Evolutionary conservation across 1,140 invertebrate species (phyloP), one percentile per base, ranked within the genome.

Genomic region (Nixonia krombeini): DNA sequence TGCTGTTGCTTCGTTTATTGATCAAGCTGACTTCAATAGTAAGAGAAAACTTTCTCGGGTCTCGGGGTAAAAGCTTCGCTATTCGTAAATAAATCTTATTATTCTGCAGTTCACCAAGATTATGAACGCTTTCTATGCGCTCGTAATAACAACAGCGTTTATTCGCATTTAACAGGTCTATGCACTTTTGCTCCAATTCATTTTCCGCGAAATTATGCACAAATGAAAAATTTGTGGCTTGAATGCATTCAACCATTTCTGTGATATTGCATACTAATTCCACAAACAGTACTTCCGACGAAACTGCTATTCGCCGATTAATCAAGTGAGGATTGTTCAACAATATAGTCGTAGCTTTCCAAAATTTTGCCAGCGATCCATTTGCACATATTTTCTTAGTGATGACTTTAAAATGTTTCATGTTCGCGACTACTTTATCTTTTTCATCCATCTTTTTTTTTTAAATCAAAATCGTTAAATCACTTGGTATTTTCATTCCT

Each of bases 241-340:
- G 6, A 16, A 81, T 55, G 25, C 15, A 49, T 4, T 51, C 15
- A 18, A 71, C 47, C 25, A 72, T 55, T 33, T 76, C 37, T 8
- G 31, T 28, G 3, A 74, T 10, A 12, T 58, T 35, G n/a, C 35
- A 42, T 23, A 58, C 45, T 12, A 79, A 26, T 67, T 74, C 49
- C 0, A 52, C 40, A 0, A 52, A 40, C 2, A 76, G 16, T 35
- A 84, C n/a, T 33, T 80, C 64, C 0, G 59, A 53, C 0, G 76
- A 80, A 10, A 70, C 70, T 12, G 81, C 74, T 21, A 85, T 76
- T 52, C 82, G 75, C 13, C 84, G 80, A 64, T 86, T 87, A 13
- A 85, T 69, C 10, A 79, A 58, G 29, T 86, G 84, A 38, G 84
- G 81, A 63, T 78, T 82, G 18, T 62, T 75, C 9, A 81, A 47